These are phyloP conservation scores for Macrocentrus cingulum DNA, from an alignment of 1,140 invertebrate species.

Conservation along the genomic window DNA sequence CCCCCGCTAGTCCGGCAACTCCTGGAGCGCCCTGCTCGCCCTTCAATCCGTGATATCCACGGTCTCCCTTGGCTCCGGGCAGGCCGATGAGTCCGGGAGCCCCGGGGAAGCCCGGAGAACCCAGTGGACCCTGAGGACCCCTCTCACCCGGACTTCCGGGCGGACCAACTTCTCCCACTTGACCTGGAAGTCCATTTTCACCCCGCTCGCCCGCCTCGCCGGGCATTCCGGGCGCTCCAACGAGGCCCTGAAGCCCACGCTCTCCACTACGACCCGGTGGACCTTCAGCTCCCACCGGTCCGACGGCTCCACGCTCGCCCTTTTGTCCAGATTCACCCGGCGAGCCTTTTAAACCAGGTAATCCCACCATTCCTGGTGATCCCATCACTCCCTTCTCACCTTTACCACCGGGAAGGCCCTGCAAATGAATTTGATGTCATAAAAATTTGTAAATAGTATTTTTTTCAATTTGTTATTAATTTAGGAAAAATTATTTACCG, in stretches of 20 bases:
- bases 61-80: too few species aligned
- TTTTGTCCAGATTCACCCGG: constrained; percentile 67
- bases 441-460: too few species aligned
- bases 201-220: constrained; percentile 76
- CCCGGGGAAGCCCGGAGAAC: constrained; percentile 66
- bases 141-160: constrained; percentile 70
- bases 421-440: too few species aligned
- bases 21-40: too few species aligned
- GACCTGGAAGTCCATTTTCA: constrained; percentile 71
- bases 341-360: constrained; percentile 65
- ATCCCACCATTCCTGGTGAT: constrained; percentile 70
- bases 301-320: constrained; percentile 66
- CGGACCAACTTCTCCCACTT: constrained; percentile 73
- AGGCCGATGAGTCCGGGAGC: too few species aligned
- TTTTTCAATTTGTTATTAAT: constrained; percentile 22
- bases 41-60: too few species aligned
- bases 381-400: constrained; percentile 59
- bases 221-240: constrained; percentile 71
- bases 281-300: constrained; percentile 69
- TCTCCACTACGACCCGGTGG: constrained; percentile 67
- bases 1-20: constrained; percentile 59
- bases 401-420: too few species aligned
- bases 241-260: constrained; percentile 67
- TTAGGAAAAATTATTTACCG: constrained; percentile 54
- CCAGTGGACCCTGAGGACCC: constrained; percentile 62